These are phyloP conservation scores for Apistogramma diplotaenia DNA, from an alignment of 2,113 vertebrate species.

Conservation along the genomic window DNA sequence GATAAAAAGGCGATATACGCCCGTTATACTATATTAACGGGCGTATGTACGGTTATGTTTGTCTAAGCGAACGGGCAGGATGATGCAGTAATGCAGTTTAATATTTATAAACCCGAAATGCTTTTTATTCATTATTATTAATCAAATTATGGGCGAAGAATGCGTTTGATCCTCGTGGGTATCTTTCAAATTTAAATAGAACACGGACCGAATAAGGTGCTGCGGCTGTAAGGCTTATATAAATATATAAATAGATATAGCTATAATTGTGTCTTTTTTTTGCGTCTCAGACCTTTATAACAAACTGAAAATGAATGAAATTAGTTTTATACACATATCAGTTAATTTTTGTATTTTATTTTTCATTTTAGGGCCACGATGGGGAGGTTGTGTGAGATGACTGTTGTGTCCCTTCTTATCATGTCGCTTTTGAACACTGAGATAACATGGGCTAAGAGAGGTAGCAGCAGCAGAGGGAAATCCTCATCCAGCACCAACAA, in stretches of 20 bases:
- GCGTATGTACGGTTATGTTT: background rate
- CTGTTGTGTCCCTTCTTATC: slow-evolving; percentile 47
- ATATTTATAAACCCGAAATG: background rate
- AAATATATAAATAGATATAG: background rate
- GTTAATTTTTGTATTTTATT: background rate
- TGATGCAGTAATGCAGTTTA: background rate
- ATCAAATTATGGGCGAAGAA: background rate
- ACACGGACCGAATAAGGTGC: background rate
- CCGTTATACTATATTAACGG: background rate
- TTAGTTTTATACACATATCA: background rate
- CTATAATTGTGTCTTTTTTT: background rate
- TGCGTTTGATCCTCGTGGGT: background rate
- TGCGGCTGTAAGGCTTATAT: background rate
- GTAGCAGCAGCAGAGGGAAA: slow-evolving; percentile 28
- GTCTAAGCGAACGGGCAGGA: background rate
- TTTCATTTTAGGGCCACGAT: slow-evolving; percentile 56
- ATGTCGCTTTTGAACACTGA: slow-evolving; percentile 55
- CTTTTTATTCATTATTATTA: background rate
- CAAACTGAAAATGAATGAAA: background rate
- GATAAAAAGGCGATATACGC: background rate
- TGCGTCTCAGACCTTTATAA: background rate
- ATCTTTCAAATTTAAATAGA: background rate
- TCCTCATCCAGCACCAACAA: slow-evolving; percentile 8
- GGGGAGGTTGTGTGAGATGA: slow-evolving; percentile 33
- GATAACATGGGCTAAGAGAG: slow-evolving; percentile 47